Conservation (phyloP, 2,888 invertebrate genomes). For the Andrena camellia region DNA sequence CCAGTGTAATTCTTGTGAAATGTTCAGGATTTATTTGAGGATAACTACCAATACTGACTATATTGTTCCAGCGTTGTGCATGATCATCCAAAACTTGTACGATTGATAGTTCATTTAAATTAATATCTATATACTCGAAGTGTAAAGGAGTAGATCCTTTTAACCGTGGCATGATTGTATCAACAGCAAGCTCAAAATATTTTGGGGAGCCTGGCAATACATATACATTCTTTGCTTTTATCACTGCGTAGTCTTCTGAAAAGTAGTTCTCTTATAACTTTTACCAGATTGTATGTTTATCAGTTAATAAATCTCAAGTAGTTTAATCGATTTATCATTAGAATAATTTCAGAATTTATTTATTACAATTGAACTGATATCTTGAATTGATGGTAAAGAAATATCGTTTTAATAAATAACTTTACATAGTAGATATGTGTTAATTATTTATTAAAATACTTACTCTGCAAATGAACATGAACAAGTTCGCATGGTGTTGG, state of each 20-base stretch:
- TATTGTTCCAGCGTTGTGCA: slow-evolving; percentile 68
- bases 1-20: slow-evolving; percentile 75
- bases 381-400: no score
- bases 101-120: slow-evolving; percentile 73
- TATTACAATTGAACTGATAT: no score
- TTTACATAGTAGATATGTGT: no score
- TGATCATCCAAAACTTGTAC: slow-evolving; percentile 70
- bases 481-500: slow-evolving; percentile 77
- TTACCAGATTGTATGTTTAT: not conserved
- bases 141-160: slow-evolving; percentile 53
- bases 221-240: slow-evolving; percentile 86
- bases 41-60: slow-evolving; percentile 78
- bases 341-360: no score
- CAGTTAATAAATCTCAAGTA: not conserved
- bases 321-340: not conserved
- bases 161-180: slow-evolving; percentile 69
- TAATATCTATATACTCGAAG: slow-evolving; percentile 70
- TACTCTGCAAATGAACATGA: slow-evolving; percentile 65
- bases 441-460: slow-evolving; percentile 19
- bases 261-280: slow-evolving; percentile 22
- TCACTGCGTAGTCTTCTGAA: slow-evolving; percentile 66
- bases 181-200: slow-evolving; percentile 79
- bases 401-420: not conserved
- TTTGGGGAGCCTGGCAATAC: slow-evolving; percentile 89
- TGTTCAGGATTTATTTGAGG: slow-evolving; percentile 65